Percentiles rank a stretch among this genome's conserved stretches.
Evolutionary conservation across 2,888 invertebrate species (phyloP).

Genomic region (Drosophila mettleri): DNA sequence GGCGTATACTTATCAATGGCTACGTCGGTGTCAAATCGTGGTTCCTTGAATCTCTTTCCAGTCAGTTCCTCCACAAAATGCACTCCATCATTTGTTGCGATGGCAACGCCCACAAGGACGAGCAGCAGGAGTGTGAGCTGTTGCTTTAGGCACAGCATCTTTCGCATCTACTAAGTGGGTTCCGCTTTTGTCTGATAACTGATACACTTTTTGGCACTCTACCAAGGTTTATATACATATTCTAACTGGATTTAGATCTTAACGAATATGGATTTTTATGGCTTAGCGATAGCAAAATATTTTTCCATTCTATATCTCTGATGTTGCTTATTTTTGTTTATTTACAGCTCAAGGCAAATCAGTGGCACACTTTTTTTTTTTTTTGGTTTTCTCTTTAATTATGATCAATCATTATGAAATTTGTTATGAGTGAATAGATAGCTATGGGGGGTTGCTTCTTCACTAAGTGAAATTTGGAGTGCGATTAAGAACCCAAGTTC

Average conservation of each 20-base stretch:
- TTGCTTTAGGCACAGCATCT: conserved; percentile 27
- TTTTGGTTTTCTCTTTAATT: not conserved
- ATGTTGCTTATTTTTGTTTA: not conserved
- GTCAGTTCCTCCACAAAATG: conserved; percentile 29
- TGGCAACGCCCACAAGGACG: conserved; percentile 17
- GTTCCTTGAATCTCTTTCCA: not conserved
- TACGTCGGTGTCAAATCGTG: conserved; percentile 3
- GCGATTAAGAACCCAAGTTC: not conserved
- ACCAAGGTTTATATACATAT: conserved; percentile 30
- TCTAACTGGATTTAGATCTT: not conserved
- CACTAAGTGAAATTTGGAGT: not conserved
- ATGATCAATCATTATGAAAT: conserved; percentile 5
- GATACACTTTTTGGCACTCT: conserved; percentile 1
- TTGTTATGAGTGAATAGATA: not conserved
- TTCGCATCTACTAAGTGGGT: conserved; percentile 22
- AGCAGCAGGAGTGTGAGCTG: conserved; percentile 15
- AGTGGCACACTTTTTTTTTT: not conserved
- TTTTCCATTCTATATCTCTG: conserved; percentile 1
- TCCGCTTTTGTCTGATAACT: conserved; percentile 20
- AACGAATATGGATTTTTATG: conserved; percentile 1
- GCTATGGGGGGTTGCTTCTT: too few relatives aligned
- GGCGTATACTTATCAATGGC: conserved; percentile 54
- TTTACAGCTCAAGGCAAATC: not conserved
- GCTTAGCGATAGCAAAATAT: not conserved
- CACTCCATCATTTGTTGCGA: not conserved